These are phyloP conservation scores for Napeogenes sylphis DNA, from an alignment of 2,888 invertebrate species.

Conservation along the genomic window DNA sequence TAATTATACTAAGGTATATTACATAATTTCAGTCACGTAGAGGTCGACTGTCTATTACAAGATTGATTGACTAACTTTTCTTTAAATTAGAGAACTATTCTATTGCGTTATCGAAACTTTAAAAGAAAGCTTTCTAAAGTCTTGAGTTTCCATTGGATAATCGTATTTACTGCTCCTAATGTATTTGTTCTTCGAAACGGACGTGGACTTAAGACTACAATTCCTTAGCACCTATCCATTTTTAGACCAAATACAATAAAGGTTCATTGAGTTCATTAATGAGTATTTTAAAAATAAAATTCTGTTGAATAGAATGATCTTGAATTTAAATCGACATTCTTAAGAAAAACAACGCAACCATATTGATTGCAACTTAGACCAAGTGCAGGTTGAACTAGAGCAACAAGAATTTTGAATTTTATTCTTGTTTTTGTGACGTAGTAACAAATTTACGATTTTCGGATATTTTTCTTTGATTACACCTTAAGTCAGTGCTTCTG, in stretches of 20 bases:
- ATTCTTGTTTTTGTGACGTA: too few relatives aligned
- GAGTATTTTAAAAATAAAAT: neutral
- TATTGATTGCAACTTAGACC: too few relatives aligned
- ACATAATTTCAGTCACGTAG: too few relatives aligned
- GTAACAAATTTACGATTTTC: too few relatives aligned
- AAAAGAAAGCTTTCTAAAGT: conserved; percentile 4
- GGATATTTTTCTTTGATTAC: too few relatives aligned
- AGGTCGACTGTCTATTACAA: too few relatives aligned
- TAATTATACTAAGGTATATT: too few relatives aligned
- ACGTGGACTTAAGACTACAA: neutral
- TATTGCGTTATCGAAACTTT: neutral
- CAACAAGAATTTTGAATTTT: too few relatives aligned
- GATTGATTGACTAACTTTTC: neutral
- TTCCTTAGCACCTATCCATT: neutral
- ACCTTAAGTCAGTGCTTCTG: too few relatives aligned
- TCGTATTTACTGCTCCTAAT: conserved; percentile 7
- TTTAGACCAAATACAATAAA: too few relatives aligned
- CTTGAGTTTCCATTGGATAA: conserved; percentile 8
- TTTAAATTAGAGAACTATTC: neutral
- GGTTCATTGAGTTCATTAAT: neutral
- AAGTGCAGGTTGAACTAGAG: too few relatives aligned
- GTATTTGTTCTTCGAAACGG: neutral
- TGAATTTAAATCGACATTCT: neutral
- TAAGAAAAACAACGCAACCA: neutral
- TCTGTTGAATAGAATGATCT: neutral